Evolutionary conservation across 2,797 vertebrate genomes (phyloP), one percentile per base, ranked within the genome.

Genomic region (Aeoliscus strigatus): DNA sequence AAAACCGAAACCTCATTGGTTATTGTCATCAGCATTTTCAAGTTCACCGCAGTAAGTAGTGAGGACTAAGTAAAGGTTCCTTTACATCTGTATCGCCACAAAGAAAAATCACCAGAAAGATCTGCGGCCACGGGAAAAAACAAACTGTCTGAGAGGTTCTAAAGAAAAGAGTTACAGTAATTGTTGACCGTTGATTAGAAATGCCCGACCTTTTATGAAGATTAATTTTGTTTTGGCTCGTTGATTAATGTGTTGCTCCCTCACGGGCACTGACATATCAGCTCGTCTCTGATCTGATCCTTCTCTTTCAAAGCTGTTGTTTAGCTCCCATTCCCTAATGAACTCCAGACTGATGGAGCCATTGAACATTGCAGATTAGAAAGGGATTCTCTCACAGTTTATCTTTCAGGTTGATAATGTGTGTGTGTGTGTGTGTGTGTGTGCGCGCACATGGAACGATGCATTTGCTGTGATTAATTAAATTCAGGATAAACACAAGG

Each of bases 281-380:
- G 36, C 41, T 56, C 2, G 3, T 37, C 48, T 54, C 39, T 34
- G 49, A 67, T 73, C 44, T 65, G 42, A 57, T 71, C 35, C 30
- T 27, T 31, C 14, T 10, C 37, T 47, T 43, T 57, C 60, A 60
- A 67, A n/a, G 45, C 51, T 51, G 44, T 55, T 49, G 48, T 60
- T 76, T 66, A 48, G 58, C 60, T 69, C 35, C 31, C 47, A 66
- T 68, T 75, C 24, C 43, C 69, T 51, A 41, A 67, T 69, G 52
- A 64, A 67, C 47, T 40, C 17, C 9, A 25, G 18, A 32, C 59
- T 49, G 43, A 60, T 49, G 37, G 59, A 65, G 39, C 47, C 51
- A 61, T 54, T 72, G 61, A 68, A 62, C 41, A 38, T 30, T 8
- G 41, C 33, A 55, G 54, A 75, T 71, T 51, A 66, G 58, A 65